Evolutionary conservation across 2,888 invertebrate species (phyloP).

Genomic region (Dynastes maya): DNA sequence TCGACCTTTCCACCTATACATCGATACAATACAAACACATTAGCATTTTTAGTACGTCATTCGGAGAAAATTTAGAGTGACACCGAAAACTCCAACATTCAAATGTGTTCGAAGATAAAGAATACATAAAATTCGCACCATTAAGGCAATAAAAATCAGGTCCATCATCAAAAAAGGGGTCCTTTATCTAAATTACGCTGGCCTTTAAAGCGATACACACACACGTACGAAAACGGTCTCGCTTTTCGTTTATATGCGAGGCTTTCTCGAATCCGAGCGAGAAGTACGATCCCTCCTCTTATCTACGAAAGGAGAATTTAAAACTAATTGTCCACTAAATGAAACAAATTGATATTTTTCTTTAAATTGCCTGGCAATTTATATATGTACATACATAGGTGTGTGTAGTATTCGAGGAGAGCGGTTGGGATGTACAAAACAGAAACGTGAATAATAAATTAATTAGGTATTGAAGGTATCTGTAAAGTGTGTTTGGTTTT

Average conservation of each 20-base stretch:
- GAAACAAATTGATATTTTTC: conserved; percentile 45
- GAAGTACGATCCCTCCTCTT: conserved; percentile 12
- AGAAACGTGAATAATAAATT: conserved; percentile 6
- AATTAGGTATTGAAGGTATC: not conserved
- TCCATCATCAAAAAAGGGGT: conserved; percentile 48
- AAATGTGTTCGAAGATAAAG: conserved; percentile 46
- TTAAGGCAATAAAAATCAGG: conserved; percentile 51
- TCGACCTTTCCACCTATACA: not conserved
- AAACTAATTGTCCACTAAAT: conserved; percentile 47
- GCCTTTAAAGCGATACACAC: conserved; percentile 42
- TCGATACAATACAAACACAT: conserved; percentile 16
- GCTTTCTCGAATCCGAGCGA: conserved; percentile 15
- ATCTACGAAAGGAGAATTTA: conserved; percentile 35
- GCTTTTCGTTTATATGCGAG: conserved; percentile 9
- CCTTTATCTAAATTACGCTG: conserved; percentile 49
- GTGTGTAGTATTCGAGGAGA: conserved; percentile 1
- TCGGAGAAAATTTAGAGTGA: conserved; percentile 39
- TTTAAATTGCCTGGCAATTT: conserved; percentile 42
- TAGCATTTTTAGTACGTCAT: conserved; percentile 39
- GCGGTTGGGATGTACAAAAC: not conserved
- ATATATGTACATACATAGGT: not conserved
- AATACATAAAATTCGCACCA: conserved; percentile 51
- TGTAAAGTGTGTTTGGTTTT: no score
- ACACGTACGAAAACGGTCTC: conserved; percentile 10
- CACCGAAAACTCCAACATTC: conserved; percentile 28